A percentile compares a stretch with the other conserved stretches of the same genome.
Evolutionary conservation across 2,888 invertebrate species (phyloP).

Genomic region (Drosophila incognita): DNA sequence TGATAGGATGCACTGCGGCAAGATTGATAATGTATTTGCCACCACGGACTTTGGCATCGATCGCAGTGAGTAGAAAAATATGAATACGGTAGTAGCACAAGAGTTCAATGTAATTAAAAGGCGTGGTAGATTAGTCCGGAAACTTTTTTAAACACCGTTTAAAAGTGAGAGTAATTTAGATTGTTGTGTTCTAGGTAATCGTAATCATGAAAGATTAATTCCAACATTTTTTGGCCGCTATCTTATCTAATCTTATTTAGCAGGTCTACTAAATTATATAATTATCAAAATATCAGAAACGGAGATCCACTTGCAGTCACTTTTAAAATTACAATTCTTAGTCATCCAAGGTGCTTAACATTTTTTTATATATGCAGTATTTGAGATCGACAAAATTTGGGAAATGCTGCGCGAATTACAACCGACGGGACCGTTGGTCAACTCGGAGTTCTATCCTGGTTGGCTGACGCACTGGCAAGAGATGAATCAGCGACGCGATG

Average conservation of each 20-base stretch:
- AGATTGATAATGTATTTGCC: slow-evolving; percentile 89
- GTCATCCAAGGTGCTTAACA: not conserved
- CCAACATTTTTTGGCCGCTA: not conserved
- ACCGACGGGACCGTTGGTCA: slow-evolving; percentile 92
- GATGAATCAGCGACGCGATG: slow-evolving; percentile 86
- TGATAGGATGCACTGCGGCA: slow-evolving; percentile 87
- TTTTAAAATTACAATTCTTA: not conserved
- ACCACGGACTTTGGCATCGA: slow-evolving; percentile 91
- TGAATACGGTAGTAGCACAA: not conserved
- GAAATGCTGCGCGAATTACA: slow-evolving; percentile 86
- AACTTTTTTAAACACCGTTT: not conserved
- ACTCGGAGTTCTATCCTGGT: slow-evolving; percentile 96
- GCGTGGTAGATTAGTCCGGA: not conserved
- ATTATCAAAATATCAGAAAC: not conserved
- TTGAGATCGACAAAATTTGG: slow-evolving; percentile 84
- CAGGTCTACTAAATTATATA: not conserved
- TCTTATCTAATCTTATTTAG: not conserved
- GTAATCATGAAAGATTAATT: not conserved
- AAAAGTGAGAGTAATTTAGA: not conserved
- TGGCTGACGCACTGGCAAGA: slow-evolving; percentile 96
- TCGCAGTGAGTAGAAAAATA: slow-evolving; percentile 74
- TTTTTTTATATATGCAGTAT: slow-evolving; percentile 54
- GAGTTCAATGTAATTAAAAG: not conserved
- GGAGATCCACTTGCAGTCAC: not conserved
- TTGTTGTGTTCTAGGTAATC: not conserved